phyloP scores from a whole-genome alignment of 2,113 vertebrate genomes.

The Trichechus manatus region DNA sequence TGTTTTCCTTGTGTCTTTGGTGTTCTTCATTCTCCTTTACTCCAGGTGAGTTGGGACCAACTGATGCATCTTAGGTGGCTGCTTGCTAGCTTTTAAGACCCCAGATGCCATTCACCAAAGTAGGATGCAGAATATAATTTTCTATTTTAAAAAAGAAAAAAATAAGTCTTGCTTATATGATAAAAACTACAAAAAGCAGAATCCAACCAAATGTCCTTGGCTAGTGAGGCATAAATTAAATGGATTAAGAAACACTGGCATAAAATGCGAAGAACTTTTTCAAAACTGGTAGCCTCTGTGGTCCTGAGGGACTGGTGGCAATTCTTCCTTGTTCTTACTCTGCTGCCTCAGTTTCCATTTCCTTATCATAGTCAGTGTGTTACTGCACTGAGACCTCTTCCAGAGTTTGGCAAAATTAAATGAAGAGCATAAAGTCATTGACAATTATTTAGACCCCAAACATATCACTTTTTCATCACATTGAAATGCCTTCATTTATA shows the following conservation, averaged over 20 bases:
- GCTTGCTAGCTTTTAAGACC: too few relatives aligned
- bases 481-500: conserved; percentile 33
- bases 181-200: not conserved
- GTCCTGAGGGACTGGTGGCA: not conserved
- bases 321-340: not conserved
- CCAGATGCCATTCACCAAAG: too few relatives aligned
- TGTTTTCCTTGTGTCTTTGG: too few relatives aligned
- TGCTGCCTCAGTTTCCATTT: not conserved
- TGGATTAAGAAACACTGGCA: not conserved
- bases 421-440: not conserved
- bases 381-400: not conserved
- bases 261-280: not conserved
- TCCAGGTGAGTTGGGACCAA: too few relatives aligned
- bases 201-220: not conserved
- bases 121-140: not conserved
- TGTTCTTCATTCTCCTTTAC: too few relatives aligned
- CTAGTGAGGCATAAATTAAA: not conserved
- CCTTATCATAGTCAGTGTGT: not conserved
- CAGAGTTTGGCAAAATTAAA: not conserved
- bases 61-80: too few relatives aligned
- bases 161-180: not conserved
- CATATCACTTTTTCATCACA: not conserved
- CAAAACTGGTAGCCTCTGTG: not conserved
- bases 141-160: conserved; percentile 28
- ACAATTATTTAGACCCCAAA: not conserved